These are phyloP conservation scores for Vidua chalybeata DNA, from an alignment of 2,113 vertebrate genomes.

Conservation along the genomic window DNA sequence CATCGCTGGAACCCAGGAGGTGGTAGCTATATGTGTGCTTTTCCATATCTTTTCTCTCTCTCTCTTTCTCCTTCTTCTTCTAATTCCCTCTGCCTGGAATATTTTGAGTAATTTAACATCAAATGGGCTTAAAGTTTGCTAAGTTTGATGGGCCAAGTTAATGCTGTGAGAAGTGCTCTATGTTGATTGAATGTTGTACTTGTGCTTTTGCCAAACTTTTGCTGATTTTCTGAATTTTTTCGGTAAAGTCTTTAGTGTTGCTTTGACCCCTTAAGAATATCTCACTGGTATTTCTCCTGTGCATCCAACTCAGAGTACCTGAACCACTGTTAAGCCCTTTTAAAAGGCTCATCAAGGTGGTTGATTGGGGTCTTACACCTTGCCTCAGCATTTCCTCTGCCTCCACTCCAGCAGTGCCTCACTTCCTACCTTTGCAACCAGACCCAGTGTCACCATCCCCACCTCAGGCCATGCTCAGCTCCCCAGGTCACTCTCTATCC, in stretches of 20 bases:
- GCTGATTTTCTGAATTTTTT: neutral
- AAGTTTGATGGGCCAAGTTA: neutral
- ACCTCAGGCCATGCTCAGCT: accelerated
- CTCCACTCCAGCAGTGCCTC: neutral
- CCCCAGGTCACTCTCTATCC: neutral
- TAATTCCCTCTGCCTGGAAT: neutral
- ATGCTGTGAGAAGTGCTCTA: neutral
- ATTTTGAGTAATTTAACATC: neutral
- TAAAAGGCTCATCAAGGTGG: neutral
- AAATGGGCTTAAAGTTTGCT: neutral
- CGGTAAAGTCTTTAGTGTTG: neutral
- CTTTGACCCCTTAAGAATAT: neutral
- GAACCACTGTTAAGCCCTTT: neutral
- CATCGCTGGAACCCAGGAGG: accelerated
- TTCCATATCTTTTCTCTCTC: neutral
- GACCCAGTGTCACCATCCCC: neutral
- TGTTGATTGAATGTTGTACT: neutral
- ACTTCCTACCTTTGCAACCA: neutral
- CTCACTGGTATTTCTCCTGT: neutral
- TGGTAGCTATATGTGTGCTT: neutral
- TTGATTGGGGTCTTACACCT: neutral
- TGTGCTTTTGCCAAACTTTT: neutral
- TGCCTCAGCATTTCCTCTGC: neutral
- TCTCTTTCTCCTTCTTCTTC: neutral
- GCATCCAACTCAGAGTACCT: neutral